Evolutionary conservation across 1,140 invertebrate species (phyloP).

Genomic region (Bombus pyrosoma): DNA sequence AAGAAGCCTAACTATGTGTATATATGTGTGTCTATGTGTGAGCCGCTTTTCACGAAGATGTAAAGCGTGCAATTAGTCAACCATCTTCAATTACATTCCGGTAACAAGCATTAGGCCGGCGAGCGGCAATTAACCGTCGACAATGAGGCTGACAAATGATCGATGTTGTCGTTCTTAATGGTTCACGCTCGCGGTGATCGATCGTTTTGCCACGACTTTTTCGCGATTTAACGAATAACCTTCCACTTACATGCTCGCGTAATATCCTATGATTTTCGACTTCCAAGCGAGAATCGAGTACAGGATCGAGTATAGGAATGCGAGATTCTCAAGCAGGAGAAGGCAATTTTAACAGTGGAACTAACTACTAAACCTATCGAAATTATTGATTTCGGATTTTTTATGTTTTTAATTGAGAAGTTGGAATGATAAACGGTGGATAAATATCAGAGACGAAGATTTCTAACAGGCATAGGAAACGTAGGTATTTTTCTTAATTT

Average conservation of each 20-base stretch:
- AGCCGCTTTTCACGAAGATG: conserved; percentile 47
- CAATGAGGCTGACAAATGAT: conserved; percentile 59
- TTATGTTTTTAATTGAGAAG: background rate
- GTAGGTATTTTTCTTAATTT: background rate
- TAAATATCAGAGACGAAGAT: background rate
- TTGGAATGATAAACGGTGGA: background rate
- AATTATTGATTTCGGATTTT: background rate
- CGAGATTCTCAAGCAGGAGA: background rate
- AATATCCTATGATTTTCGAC: background rate
- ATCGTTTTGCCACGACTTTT: conserved; percentile 65
- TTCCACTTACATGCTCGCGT: background rate
- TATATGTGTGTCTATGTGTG: background rate
- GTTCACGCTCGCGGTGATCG: conserved; percentile 52
- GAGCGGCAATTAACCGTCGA: conserved; percentile 58
- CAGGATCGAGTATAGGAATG: background rate
- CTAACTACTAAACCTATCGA: background rate
- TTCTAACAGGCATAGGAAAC: too few relatives aligned
- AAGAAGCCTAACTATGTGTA: conserved; percentile 11
- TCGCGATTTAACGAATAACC: conserved; percentile 37
- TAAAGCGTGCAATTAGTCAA: conserved; percentile 57
- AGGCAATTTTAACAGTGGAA: background rate
- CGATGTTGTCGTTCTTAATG: conserved; percentile 54
- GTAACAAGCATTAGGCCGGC: conserved; percentile 39
- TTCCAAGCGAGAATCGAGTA: background rate
- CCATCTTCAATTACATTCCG: conserved; percentile 51